phyloP scores from a whole-genome alignment of 2,797 vertebrate genomes.

The Eospalax fontanierii region DNA sequence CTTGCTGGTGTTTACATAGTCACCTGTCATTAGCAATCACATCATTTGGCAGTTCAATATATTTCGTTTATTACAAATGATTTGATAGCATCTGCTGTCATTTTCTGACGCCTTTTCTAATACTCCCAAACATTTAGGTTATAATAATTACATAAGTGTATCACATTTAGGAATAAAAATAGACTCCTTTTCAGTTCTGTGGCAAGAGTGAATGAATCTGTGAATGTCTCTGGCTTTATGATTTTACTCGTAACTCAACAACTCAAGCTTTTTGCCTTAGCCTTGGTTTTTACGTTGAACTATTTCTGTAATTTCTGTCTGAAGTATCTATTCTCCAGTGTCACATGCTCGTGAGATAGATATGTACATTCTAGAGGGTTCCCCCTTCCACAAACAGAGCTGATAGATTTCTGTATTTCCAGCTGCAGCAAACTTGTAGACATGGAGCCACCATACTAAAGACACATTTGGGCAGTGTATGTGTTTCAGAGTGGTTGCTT shows the following conservation, averaged over 20 bases:
- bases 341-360: not conserved
- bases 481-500: constrained; percentile 58
- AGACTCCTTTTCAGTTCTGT: not conserved
- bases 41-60: not conserved
- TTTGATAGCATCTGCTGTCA: not conserved
- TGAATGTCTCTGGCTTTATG: not conserved
- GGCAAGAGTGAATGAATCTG: not conserved
- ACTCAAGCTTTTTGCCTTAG: not conserved
- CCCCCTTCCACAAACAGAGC: constrained; percentile 25
- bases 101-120: constrained; percentile 3
- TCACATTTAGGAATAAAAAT: constrained; percentile 32
- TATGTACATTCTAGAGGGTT: constrained; percentile 33
- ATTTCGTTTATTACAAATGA: not conserved
- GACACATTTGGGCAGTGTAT: constrained; percentile 40
- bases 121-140: constrained; percentile 28
- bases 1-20: not conserved
- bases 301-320: constrained; percentile 43
- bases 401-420: constrained; percentile 34
- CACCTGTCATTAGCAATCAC: not conserved
- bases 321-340: not conserved
- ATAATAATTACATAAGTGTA: constrained; percentile 8
- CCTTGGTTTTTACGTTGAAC: constrained; percentile 33
- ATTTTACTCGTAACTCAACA: constrained; percentile 19
- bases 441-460: constrained; percentile 6
- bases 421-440: constrained; percentile 68